Evolutionary conservation across 2,888 invertebrate species (phyloP).

Genomic region (Sesamia inferens): DNA sequence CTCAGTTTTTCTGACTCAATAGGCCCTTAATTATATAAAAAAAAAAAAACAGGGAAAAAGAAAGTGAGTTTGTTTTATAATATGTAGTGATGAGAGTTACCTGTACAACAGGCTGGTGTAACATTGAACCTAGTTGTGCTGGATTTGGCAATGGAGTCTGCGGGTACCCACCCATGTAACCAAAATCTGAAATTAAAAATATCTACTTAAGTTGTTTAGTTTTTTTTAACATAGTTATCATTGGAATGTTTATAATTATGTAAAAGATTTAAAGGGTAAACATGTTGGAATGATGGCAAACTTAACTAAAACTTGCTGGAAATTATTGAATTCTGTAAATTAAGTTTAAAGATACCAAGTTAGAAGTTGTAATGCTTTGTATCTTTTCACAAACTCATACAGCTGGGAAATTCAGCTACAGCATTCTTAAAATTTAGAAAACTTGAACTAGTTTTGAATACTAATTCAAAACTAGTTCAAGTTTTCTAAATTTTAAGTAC

Average conservation of each 20-base stretch:
- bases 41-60: too few relatives aligned
- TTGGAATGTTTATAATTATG: too few relatives aligned
- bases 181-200: slow-evolving; percentile 73
- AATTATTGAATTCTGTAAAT: background rate
- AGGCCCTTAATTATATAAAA: too few relatives aligned
- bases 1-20: too few relatives aligned
- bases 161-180: slow-evolving; percentile 75
- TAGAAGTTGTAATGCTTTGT: background rate
- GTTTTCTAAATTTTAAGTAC: background rate
- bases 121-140: slow-evolving; percentile 83
- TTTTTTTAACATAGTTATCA: background rate
- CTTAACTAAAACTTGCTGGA: background rate
- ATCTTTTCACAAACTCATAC: background rate
- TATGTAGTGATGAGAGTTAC: too few relatives aligned
- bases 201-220: background rate
- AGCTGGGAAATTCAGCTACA: background rate
- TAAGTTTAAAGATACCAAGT: background rate
- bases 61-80: too few relatives aligned
- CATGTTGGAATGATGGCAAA: background rate
- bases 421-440: background rate
- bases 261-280: background rate
- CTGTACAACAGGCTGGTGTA: slow-evolving; percentile 88
- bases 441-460: background rate
- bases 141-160: slow-evolving; percentile 78
- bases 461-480: too few relatives aligned